Base-by-base conservation (phyloP, 2,797 vertebrate genomes). In the Agapornis canus region DNA sequence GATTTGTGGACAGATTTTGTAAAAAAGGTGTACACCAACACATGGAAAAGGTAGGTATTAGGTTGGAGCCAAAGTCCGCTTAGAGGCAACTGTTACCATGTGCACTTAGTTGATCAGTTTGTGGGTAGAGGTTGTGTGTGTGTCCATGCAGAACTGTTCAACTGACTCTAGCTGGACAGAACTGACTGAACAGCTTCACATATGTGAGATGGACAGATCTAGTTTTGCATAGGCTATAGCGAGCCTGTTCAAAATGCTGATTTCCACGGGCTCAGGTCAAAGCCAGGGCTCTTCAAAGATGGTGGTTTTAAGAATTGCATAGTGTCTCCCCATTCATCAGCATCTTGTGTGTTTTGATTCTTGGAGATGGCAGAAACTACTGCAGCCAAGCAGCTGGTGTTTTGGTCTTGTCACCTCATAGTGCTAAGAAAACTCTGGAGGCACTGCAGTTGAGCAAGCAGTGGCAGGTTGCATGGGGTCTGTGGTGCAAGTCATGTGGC, bases 391-490 rank as follows among this genome's bases (percentile, higher is more conserved):
- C 2, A 2, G 68, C 32, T 82, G 27, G 7, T 54, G 11, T 75
- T 85, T 61, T 52, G 47, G 21, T 43, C 21, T 73, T 48, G 51
- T 56, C 42, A 27, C 13, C 51, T 60, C 1, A 1, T 11, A 13
- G 32, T 10, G 39, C 40, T 60, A 15, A 42, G 69, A 39, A 49
- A 31, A 13, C 5, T 56, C 16, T 31, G 3, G n/a, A 42, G 45
- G 45, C 31, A 9, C 26, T 26, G 39, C 25, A 14, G 69, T 2
- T 63, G 37, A 80, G 43, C 31, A 57, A 71, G 64, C 17, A 42
- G 21, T 21, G 25, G 11, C 19, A 52, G 64, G n/a, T 72, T 1
- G 4, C 13, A 1, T 1, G 0, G 37, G n/a, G 8, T 60, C 52
- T 43, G 40, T n/a, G 52, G 45, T 45, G 31, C 42, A 59, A 19